These are phyloP conservation scores for Ctenochaetus hawaiiensis DNA, from an alignment of 2,797 vertebrate genomes.

Conservation along the genomic window DNA sequence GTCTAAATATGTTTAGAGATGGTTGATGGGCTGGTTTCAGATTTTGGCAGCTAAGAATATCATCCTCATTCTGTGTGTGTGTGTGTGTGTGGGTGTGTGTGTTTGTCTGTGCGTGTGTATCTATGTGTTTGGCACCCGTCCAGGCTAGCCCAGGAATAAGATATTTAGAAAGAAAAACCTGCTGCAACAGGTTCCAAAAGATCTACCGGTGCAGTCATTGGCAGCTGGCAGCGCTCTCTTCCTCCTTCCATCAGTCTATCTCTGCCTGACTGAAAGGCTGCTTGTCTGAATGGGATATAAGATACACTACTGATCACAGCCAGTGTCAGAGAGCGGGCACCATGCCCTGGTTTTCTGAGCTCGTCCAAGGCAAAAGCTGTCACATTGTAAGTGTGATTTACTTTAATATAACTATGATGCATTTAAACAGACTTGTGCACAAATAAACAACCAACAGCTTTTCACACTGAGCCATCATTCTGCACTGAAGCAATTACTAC, in stretches of 20 bases:
- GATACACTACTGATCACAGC: conserved; percentile 74
- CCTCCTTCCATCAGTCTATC: conserved; percentile 71
- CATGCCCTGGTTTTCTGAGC: conserved; percentile 58
- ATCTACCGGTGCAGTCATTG: conserved; percentile 68
- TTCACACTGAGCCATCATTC: too few relatives aligned
- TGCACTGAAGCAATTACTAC: too few relatives aligned
- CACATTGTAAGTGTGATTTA: conserved; percentile 37
- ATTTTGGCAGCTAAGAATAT: conserved; percentile 76
- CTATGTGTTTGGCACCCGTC: conserved; percentile 71
- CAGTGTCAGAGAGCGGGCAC: conserved; percentile 58
- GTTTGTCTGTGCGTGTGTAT: conserved; percentile 21
- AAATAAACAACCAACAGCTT: conserved; percentile 18
- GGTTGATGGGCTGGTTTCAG: conserved; percentile 77
- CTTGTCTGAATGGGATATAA: conserved; percentile 76
- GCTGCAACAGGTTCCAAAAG: conserved; percentile 84
- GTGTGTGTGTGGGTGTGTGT: conserved; percentile 16
- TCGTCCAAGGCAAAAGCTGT: conserved; percentile 45
- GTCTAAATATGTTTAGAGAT: conserved; percentile 71
- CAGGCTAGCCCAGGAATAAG: conserved; percentile 76
- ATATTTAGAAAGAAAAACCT: conserved; percentile 81
- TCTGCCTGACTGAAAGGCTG: conserved; percentile 68
- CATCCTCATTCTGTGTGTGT: conserved; percentile 48
- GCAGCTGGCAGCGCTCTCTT: conserved; percentile 73
- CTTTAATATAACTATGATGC: conserved; percentile 30
- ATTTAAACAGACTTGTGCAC: conserved; percentile 28